Evolutionary conservation across 1,140 invertebrate species (phyloP), one percentile per base, ranked within the genome.

Genomic region (Penaeus chinensis): DNA sequence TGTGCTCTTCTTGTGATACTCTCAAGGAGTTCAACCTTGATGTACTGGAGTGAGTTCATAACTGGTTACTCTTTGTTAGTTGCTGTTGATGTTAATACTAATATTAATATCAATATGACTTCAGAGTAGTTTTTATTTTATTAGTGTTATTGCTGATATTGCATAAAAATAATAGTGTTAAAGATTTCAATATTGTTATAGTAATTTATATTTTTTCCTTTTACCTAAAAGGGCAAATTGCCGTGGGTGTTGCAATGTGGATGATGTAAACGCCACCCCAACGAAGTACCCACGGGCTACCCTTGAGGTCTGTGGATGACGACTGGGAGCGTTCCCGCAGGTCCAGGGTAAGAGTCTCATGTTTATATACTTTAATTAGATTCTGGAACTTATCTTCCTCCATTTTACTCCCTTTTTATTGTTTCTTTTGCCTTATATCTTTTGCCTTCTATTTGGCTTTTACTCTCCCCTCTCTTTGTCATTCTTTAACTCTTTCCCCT

Each of bases 1-100:
- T 97, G 90, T 98, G 97, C 92, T 96, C 96, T 16, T 96, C 96
- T 0, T 99, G 98, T 93, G 95, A 97, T 91, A 95, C 96, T 91
- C 93, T 98, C 42, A 94, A 94, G 83, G 95, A 96, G 89, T 97
- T 96, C 92, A 94, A 95, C 79, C 93, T 98, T 82, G 94, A 95
- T 83, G 92, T 94, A 69, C 91, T 96, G 85, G 93, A 94, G 94
- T 95, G 92, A 92, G 92, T 93, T 87, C 89, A 63, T 16, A 10
- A 60, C 47, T 20, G 7, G 2, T 84, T 77, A 42, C 37, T 42
- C 13, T 79, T 60, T 60, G 85, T 20, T 37, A 18, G 24, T 65
- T 24, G 3, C 8, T 18, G 13, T 32, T 71, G n/a, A 71, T 0
- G 76, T 18, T 24, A 10, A 32, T 13, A 16, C 1, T 54, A 2